These are phyloP conservation scores for Pissodes strobi DNA, from an alignment of 1,140 invertebrate genomes.

Conservation along the genomic window DNA sequence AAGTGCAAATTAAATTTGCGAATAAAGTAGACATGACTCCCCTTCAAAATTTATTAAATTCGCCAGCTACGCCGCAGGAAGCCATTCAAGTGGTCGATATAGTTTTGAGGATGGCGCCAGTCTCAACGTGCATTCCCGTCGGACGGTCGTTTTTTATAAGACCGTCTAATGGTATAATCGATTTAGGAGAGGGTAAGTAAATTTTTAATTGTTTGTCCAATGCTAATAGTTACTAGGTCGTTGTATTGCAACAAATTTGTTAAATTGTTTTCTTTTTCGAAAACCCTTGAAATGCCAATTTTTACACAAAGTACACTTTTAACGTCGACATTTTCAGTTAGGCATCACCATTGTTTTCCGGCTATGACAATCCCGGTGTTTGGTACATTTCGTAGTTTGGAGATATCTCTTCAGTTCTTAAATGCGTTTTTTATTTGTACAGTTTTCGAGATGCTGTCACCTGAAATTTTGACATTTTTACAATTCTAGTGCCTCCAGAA, in stretches of 20 bases:
- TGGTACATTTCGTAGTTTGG: no score
- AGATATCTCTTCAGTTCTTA: no score
- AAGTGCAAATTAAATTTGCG: constrained; percentile 63
- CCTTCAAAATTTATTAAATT: constrained; percentile 28
- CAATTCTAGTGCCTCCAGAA: no score
- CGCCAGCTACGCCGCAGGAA: constrained; percentile 61
- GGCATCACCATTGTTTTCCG: no score
- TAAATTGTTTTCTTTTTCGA: constrained; percentile 1
- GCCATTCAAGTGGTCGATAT: constrained; percentile 81
- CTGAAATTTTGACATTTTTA: no score
- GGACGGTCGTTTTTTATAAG: constrained; percentile 56
- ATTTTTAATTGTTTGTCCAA: no score
- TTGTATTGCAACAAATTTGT: background rate
- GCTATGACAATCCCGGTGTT: no score
- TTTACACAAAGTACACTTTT: no score
- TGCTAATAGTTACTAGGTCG: no score
- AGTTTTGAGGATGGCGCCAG: constrained; percentile 69
- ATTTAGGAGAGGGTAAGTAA: constrained; percentile 37
- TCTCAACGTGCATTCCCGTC: constrained; percentile 53
- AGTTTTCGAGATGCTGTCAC: no score
- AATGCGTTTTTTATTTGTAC: no score
- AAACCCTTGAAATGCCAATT: background rate
- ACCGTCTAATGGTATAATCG: constrained; percentile 39
- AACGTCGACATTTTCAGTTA: no score
- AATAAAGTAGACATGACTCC: constrained; percentile 46